phyloP scores from a whole-genome alignment of 30 jellyfish, hydroid and myxozoan species.

The Turritopsis dohrnii region DNA sequence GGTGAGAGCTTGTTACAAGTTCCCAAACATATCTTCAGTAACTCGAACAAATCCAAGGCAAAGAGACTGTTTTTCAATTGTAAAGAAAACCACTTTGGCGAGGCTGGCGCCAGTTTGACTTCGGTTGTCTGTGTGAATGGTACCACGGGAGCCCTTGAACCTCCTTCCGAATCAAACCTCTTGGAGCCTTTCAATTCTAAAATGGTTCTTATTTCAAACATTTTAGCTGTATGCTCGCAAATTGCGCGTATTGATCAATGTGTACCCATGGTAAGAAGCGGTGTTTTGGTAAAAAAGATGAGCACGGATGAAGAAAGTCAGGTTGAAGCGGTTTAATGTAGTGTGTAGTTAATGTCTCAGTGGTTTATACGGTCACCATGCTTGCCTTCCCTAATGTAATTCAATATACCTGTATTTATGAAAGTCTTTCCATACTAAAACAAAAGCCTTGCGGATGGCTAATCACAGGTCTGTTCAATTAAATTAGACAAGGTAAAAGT shows the following conservation, averaged over 20 bases:
- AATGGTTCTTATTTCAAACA: background rate
- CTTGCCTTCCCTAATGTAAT: no score
- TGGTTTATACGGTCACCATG: no score
- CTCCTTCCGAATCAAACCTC: background rate
- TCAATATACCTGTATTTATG: no score
- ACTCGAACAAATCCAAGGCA: constrained; percentile 2
- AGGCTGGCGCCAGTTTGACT: background rate
- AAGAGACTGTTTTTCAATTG: constrained; percentile 5
- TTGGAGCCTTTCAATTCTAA: constrained; percentile 22
- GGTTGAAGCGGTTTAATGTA: background rate
- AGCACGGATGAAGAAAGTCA: background rate
- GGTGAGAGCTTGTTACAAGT: constrained; percentile 5
- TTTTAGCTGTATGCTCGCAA: constrained; percentile 29
- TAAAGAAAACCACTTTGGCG: background rate
- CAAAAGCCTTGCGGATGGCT: no score
- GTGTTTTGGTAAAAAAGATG: background rate
- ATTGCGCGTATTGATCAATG: constrained; percentile 17
- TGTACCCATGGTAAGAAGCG: background rate
- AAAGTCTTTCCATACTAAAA: no score
- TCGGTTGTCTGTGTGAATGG: constrained; percentile 14
- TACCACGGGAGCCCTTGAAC: constrained; percentile 17
- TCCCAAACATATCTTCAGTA: constrained; percentile 12
- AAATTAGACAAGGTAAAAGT: no score
- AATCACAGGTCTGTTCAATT: no score
- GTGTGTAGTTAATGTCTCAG: no score